Evolutionary conservation across 1,140 invertebrate species (phyloP).

Genomic region (Drosophila baimaii): DNA sequence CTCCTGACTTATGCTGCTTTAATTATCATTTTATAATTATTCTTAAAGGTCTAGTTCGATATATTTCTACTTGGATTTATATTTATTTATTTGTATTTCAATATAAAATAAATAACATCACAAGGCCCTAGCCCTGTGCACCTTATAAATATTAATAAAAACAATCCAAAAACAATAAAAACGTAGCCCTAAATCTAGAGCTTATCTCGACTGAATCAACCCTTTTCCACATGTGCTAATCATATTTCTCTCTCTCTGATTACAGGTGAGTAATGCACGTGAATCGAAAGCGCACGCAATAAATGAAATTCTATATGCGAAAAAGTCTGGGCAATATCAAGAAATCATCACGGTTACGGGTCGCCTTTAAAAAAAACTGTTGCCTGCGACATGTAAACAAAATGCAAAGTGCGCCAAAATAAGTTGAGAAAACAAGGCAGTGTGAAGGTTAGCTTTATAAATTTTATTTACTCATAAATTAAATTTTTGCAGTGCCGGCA

Average conservation of each 20-base stretch:
- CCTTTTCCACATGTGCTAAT: conserved; percentile 38
- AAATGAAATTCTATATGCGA: conserved; percentile 29
- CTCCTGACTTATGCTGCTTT: neutral
- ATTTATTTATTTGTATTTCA: neutral
- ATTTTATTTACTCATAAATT: conserved; percentile 72
- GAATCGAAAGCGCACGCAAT: conserved; percentile 39
- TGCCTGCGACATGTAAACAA: conserved; percentile 66
- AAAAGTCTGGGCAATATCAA: conserved; percentile 30
- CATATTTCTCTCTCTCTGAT: conserved; percentile 43
- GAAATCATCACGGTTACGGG: conserved; percentile 32
- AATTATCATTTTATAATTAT: neutral
- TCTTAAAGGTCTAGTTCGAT: no score
- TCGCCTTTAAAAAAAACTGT: conserved; percentile 42
- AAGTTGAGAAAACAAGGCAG: conserved; percentile 35
- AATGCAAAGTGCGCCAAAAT: conserved; percentile 62
- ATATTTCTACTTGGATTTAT: no score
- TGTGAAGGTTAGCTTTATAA: conserved; percentile 69
- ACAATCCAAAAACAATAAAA: neutral
- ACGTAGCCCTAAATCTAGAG: conserved; percentile 13
- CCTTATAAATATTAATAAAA: conserved; percentile 18
- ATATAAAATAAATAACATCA: no score
- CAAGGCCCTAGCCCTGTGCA: no score
- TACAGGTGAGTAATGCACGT: conserved; percentile 68
- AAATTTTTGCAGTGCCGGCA: conserved; percentile 56
- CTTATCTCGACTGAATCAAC: conserved; percentile 25